Evolutionary conservation across 1,140 invertebrate species (phyloP).

Genomic region (Polypedilum vanderplanki): DNA sequence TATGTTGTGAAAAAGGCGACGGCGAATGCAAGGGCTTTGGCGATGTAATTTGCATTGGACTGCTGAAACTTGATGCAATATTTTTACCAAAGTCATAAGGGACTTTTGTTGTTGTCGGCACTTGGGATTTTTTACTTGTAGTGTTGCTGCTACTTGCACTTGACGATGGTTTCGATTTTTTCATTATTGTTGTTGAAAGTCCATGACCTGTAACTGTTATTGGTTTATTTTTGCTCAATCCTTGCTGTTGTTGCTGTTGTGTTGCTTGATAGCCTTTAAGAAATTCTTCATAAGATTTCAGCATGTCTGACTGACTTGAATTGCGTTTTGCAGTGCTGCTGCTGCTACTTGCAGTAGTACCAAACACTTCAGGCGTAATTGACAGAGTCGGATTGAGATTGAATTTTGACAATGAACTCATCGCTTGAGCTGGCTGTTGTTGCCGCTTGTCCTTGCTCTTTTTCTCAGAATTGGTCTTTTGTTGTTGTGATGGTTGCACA

Average conservation of each 20-base stretch:
- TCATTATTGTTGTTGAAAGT: neutral
- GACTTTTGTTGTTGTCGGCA: neutral
- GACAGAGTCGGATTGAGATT: neutral
- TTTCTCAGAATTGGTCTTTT: neutral
- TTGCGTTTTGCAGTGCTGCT: slow-evolving; percentile 10
- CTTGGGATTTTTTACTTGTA: neutral
- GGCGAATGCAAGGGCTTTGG: neutral
- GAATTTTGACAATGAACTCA: neutral
- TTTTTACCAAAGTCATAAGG: slow-evolving; percentile 7
- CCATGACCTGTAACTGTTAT: neutral
- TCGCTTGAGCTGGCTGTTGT: neutral
- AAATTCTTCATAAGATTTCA: slow-evolving; percentile 2
- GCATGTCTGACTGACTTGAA: neutral
- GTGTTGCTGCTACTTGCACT: neutral
- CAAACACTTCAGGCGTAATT: neutral
- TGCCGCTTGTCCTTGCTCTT: neutral
- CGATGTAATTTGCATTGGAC: neutral
- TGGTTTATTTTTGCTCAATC: neutral
- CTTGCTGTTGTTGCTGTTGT: neutral
- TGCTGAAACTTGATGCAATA: slow-evolving; percentile 16
- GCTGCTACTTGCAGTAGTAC: too few relatives aligned
- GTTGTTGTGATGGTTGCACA: neutral
- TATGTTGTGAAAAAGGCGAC: slow-evolving; percentile 15
- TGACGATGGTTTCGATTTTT: neutral
- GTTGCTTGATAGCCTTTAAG: neutral